These are phyloP conservation scores for Torymus auratus DNA, from an alignment of 2,888 invertebrate genomes.

Conservation along the genomic window DNA sequence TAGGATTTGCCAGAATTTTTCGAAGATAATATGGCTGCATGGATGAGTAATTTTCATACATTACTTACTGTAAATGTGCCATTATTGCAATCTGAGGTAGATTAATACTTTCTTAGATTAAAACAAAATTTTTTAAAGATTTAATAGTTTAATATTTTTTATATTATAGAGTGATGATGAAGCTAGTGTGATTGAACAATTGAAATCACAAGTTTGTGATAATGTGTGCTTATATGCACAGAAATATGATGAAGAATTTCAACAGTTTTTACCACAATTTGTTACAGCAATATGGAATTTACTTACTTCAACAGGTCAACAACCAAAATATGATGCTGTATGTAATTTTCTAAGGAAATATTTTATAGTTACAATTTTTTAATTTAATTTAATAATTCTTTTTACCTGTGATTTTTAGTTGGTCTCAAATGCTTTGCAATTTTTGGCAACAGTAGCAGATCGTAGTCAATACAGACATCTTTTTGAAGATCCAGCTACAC, in stretches of 20 bases:
- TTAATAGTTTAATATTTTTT: constrained; percentile 40
- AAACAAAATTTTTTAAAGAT: neutral
- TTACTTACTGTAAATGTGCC: constrained; percentile 89
- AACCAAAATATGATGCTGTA: constrained; percentile 94
- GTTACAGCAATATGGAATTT: constrained; percentile 97
- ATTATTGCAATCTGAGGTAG: constrained; percentile 81
- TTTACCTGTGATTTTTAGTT: constrained; percentile 79
- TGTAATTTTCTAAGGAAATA: constrained; percentile 20
- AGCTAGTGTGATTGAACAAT: constrained; percentile 91
- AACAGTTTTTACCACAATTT: constrained; percentile 91
- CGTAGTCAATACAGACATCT: constrained; percentile 90
- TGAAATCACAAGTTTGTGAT: constrained; percentile 97
- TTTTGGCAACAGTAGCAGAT: constrained; percentile 95
- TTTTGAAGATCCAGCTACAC: constrained; percentile 91
- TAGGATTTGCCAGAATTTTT: constrained; percentile 98
- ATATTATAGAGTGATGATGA: constrained; percentile 86
- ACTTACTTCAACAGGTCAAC: constrained; percentile 88
- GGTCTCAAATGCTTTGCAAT: constrained; percentile 96
- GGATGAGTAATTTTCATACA: constrained; percentile 95
- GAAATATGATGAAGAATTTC: constrained; percentile 98
- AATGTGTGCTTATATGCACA: constrained; percentile 96
- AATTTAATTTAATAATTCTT: neutral
- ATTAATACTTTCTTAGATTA: constrained; percentile 4
- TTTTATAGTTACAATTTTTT: constrained; percentile 14
- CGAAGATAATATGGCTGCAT: constrained; percentile 96